Conservation (phyloP, 2,888 invertebrate genomes). For the Eudemis profundana region DNA sequence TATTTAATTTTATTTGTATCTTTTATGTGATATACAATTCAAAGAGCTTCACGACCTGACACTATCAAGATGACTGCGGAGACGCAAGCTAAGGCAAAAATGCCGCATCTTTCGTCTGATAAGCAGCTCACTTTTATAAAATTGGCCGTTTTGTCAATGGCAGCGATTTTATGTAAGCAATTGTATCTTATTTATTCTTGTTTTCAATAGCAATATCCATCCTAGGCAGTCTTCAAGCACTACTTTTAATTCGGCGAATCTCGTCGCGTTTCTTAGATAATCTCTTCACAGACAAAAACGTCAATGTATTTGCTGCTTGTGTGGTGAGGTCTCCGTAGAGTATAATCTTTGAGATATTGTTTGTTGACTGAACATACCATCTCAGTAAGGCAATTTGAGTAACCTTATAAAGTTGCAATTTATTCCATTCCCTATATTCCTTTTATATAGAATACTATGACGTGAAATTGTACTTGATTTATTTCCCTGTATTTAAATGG, state of each 20-base stretch:
- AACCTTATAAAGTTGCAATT: background rate
- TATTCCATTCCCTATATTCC: background rate
- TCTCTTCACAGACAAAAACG: background rate
- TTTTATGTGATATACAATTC: constrained; percentile 55
- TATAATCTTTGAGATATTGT: background rate
- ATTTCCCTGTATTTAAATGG: too few relatives aligned
- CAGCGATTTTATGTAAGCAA: constrained; percentile 96
- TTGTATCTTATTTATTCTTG: constrained; percentile 37
- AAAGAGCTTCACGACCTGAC: constrained; percentile 44
- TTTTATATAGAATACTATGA: too few relatives aligned
- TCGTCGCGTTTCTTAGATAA: background rate
- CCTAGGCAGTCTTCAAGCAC: background rate
- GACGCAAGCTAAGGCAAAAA: constrained; percentile 68
- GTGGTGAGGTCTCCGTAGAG: background rate
- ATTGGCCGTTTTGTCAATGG: constrained; percentile 94
- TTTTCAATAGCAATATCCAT: constrained; percentile 5
- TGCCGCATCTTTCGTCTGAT: constrained; percentile 76
- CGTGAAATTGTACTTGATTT: too few relatives aligned
- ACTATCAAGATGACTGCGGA: constrained; percentile 72
- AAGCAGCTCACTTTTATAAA: constrained; percentile 86
- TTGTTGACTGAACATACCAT: background rate
- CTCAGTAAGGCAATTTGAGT: background rate
- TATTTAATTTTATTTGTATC: constrained; percentile 46
- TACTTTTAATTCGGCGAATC: background rate
- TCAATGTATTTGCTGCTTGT: background rate